Conservation (phyloP, 2,888 invertebrate genomes). For the Anodontia alba region DNA sequence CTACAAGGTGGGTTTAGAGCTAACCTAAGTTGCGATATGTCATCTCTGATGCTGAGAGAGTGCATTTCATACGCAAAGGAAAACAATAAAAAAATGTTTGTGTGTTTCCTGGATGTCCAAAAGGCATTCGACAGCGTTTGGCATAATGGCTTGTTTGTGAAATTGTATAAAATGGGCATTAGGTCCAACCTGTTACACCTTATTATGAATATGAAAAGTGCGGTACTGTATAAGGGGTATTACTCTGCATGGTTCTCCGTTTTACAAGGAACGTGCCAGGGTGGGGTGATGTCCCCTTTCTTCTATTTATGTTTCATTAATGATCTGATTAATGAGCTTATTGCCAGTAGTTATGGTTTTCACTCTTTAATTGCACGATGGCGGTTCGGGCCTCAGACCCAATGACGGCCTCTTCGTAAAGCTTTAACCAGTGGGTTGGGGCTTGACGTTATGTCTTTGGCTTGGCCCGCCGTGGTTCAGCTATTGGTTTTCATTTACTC, state of each 20-base stretch:
- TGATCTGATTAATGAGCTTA: slow-evolving; percentile 8
- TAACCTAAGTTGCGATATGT: slow-evolving; percentile 9
- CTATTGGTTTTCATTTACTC: too few species aligned
- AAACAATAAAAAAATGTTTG: slow-evolving; percentile 11
- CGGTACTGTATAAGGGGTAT: slow-evolving; percentile 5
- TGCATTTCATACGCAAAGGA: slow-evolving; percentile 15
- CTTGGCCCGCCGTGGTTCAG: too few species aligned
- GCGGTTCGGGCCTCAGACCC: too few species aligned
- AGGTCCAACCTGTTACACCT: background rate
- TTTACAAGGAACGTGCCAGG: slow-evolving; percentile 12
- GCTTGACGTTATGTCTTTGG: too few species aligned
- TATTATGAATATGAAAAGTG: background rate
- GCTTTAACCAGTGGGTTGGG: too few species aligned
- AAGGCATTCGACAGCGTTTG: slow-evolving; percentile 19
- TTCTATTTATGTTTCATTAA: slow-evolving; percentile 8
- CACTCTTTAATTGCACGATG: too few species aligned
- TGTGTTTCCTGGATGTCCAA: slow-evolving; percentile 17
- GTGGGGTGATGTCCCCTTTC: slow-evolving; percentile 2
- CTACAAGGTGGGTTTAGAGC: slow-evolving; percentile 17
- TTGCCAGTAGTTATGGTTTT: background rate
- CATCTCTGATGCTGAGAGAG: slow-evolving; percentile 9
- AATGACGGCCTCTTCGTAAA: too few species aligned
- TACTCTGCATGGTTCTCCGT: background rate
- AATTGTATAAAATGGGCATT: background rate
- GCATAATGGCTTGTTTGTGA: slow-evolving; percentile 19